Base-by-base conservation (phyloP, 2,888 invertebrate species). In the Drosophila pseudotakahashii region DNA sequence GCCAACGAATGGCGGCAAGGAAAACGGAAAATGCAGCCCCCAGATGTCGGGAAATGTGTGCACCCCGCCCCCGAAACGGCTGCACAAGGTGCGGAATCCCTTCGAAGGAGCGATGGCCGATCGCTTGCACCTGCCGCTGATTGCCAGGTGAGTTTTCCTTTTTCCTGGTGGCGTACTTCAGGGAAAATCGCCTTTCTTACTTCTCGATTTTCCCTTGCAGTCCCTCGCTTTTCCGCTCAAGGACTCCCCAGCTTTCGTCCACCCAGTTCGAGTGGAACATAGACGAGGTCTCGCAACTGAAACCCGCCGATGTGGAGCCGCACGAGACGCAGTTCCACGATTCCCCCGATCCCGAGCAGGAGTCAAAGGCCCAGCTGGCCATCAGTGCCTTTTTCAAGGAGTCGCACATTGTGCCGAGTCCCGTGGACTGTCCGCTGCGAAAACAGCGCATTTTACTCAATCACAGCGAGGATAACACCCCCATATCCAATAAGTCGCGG, bases 241-340 rank as follows among this genome's bases (percentile, higher is more conserved):
- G 77, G 2, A 90, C 92, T 2, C 91, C 92, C 0, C 91, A 91
- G 64, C 70, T 90, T 16, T 88, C 89, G 7, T 91, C 91, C n/a
- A 90, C 92, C n/a, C 93, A 93, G 62, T 95, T 95, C 81, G 92
- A 93, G 62, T 95, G 95, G 95, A 94, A 93, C n/a, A 94, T 95
- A 48, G 95, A 95, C 39, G 94, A 95, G 75, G 92, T 95, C n/a
- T 94, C 95, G 2, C 92, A 91, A 36, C 90, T 95, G 9, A 93
- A 94, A 69, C 95, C 95, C 10, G 95, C 93, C 1, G 93, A 94
- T 79, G 94, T 95, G 57, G 94, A 91, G 58, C 88, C 93, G 37
- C 93, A 94, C 30, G 90, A 93, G 37, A 93, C 94, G 13, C 94
- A 94, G 79, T 93, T 93, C 78, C 92, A 92, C 48, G 87, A 91